These are phyloP conservation scores for Hylomyscus alleni DNA, from an alignment of 2,797 vertebrate genomes.

Conservation along the genomic window DNA sequence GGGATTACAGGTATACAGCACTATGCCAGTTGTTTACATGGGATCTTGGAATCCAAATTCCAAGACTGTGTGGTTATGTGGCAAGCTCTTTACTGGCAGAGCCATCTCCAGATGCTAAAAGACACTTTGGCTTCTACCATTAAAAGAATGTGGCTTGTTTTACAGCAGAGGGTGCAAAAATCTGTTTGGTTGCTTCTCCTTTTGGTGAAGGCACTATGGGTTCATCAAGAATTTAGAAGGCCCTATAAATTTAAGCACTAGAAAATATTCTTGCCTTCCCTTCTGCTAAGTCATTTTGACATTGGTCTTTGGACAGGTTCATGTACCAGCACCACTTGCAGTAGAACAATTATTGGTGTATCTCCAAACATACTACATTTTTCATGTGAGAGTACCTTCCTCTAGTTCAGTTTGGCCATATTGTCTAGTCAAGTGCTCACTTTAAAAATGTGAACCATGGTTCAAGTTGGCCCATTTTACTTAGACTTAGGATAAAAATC, in stretches of 20 bases:
- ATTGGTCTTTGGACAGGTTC: not conserved
- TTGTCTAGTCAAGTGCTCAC: not conserved
- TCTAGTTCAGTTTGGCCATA: not conserved
- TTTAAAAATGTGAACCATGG: slow-evolving; percentile 34
- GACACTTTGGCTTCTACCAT: slow-evolving; percentile 29
- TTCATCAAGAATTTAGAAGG: slow-evolving; percentile 26
- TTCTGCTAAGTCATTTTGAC: not conserved
- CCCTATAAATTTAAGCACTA: slow-evolving; percentile 6
- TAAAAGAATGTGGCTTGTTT: not conserved
- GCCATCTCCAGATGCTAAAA: not conserved
- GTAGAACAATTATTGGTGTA: not conserved
- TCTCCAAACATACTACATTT: slow-evolving; percentile 8
- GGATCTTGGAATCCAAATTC: not conserved
- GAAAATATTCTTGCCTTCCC: not conserved
- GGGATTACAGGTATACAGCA: not conserved
- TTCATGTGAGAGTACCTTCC: slow-evolving; percentile 22
- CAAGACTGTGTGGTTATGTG: not conserved
- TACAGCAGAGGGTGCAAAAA: not conserved
- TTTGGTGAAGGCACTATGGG: not conserved
- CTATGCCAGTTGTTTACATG: not conserved
- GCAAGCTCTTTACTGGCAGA: not conserved
- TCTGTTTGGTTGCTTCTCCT: not conserved
- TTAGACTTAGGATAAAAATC: slow-evolving; percentile 43
- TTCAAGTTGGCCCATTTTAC: not conserved
- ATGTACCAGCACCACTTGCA: not conserved